Evolutionary conservation across 2,888 invertebrate genomes (phyloP).

Genomic region (Eristalis intricaria): DNA sequence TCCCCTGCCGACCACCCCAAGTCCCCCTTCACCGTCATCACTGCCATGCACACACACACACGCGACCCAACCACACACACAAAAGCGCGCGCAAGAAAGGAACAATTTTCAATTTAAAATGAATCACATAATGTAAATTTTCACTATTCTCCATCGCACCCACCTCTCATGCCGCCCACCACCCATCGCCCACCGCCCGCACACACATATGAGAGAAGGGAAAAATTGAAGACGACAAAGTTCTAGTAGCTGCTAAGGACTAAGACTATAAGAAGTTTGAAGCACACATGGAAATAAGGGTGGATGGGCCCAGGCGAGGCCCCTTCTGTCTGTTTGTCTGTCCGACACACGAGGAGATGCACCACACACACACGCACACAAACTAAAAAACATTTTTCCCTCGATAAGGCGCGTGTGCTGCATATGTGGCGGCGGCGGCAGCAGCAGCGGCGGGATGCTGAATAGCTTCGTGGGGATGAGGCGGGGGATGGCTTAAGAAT

Average conservation of each 20-base stretch:
- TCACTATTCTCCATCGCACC: conserved; percentile 1
- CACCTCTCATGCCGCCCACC: neutral
- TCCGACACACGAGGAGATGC: neutral
- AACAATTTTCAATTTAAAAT: conserved; percentile 62
- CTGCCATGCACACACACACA: neutral
- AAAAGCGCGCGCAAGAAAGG: neutral
- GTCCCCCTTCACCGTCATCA: neutral
- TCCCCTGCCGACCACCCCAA: no score
- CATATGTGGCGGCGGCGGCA: conserved; percentile 39
- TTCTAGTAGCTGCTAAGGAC: conserved; percentile 33
- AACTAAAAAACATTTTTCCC: conserved; percentile 38
- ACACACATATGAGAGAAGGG: conserved; percentile 35
- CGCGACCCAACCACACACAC: no score
- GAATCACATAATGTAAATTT: conserved; percentile 67
- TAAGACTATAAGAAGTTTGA: conserved; percentile 27
- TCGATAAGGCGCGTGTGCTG: conserved; percentile 69
- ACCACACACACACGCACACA: conserved; percentile 22
- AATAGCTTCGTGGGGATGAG: neutral
- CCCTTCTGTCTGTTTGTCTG: no score
- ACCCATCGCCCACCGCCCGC: conserved; percentile 12
- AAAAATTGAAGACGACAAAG: conserved; percentile 10
- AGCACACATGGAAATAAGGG: conserved; percentile 57
- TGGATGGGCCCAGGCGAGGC: no score
- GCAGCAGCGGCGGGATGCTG: neutral
- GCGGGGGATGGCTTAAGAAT: neutral